Conservation (phyloP, 2,888 invertebrate genomes). For the Stenichneumon culpator region DNA sequence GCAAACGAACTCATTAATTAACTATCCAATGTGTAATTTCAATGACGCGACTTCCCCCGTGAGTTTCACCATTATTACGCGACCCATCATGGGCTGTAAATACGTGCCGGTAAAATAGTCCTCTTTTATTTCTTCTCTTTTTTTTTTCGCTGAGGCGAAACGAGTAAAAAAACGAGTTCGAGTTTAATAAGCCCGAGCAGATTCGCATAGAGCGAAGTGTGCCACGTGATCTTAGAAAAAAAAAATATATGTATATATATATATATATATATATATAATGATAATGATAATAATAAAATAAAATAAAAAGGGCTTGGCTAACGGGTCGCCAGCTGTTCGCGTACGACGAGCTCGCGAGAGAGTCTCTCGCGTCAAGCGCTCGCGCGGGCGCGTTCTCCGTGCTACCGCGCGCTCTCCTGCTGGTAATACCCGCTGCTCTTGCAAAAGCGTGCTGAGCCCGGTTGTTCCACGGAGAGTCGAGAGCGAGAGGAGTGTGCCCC, state of each 20-base stretch:
- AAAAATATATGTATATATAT: slow-evolving; percentile 18
- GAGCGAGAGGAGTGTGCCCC: slow-evolving; percentile 57
- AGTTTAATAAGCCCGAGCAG: background rate
- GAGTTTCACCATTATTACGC: background rate
- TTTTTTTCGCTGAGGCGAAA: background rate
- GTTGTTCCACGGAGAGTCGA: slow-evolving; percentile 30
- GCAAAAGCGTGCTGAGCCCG: slow-evolving; percentile 42
- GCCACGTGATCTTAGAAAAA: slow-evolving; percentile 64
- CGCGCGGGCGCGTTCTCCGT: slow-evolving; percentile 16
- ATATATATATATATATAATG: slow-evolving; percentile 35
- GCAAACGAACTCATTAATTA: background rate
- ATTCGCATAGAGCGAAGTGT: slow-evolving; percentile 46
- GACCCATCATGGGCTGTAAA: background rate
- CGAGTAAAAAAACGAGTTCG: slow-evolving; percentile 11
- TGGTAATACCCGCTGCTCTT: slow-evolving; percentile 32
- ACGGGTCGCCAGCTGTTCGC: slow-evolving; percentile 70
- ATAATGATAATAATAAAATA: too few species aligned
- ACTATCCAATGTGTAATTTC: background rate
- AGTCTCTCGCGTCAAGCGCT: slow-evolving; percentile 52
- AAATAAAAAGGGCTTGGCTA: slow-evolving; percentile 66
- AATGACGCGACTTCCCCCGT: background rate
- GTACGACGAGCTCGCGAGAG: slow-evolving; percentile 40
- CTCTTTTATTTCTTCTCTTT: background rate
- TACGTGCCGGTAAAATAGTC: background rate
- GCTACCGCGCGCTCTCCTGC: slow-evolving; percentile 24